phyloP scores from a whole-genome alignment of 2,888 invertebrate species.

The Sthenelais limicola region DNA sequence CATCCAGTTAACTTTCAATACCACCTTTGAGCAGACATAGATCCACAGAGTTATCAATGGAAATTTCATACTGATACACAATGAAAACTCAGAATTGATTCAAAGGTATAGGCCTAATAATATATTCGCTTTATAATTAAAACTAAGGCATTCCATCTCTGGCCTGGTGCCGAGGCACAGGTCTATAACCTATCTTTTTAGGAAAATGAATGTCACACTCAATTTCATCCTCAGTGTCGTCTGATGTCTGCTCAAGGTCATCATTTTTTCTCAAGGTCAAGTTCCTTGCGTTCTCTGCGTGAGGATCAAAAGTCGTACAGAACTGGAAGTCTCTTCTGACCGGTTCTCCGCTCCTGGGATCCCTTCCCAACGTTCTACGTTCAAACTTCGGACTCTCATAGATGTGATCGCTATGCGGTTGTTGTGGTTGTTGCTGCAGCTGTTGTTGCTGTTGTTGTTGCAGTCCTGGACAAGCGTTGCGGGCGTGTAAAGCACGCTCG shows the following conservation, averaged over 20 bases:
- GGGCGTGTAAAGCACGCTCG: constrained; percentile 32
- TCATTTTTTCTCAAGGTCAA: constrained; percentile 18
- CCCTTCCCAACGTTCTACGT: constrained; percentile 23
- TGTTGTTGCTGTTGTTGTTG: constrained; percentile 1
- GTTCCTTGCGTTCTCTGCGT: constrained; percentile 27
- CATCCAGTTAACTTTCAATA: no score
- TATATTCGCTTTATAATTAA: no score
- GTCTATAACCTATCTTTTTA: constrained; percentile 36
- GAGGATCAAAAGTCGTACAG: constrained; percentile 29
- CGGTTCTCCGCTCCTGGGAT: constrained; percentile 8
- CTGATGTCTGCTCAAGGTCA: constrained; percentile 22
- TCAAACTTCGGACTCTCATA: constrained; percentile 44
- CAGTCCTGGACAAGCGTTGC: constrained; percentile 8
- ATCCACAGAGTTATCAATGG: no score
- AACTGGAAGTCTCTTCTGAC: constrained; percentile 9
- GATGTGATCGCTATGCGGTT: constrained; percentile 30
- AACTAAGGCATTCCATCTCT: no score
- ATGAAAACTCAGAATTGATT: no score
- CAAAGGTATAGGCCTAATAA: no score
- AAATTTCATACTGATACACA: no score
- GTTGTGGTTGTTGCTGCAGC: constrained; percentile 1
- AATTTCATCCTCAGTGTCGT: constrained; percentile 32
- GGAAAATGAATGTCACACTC: constrained; percentile 39
- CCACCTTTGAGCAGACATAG: no score
- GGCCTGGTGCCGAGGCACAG: constrained; percentile 32